phyloP scores from a whole-genome alignment of 1,140 invertebrate species.

The Wiebesia pumilae region DNA sequence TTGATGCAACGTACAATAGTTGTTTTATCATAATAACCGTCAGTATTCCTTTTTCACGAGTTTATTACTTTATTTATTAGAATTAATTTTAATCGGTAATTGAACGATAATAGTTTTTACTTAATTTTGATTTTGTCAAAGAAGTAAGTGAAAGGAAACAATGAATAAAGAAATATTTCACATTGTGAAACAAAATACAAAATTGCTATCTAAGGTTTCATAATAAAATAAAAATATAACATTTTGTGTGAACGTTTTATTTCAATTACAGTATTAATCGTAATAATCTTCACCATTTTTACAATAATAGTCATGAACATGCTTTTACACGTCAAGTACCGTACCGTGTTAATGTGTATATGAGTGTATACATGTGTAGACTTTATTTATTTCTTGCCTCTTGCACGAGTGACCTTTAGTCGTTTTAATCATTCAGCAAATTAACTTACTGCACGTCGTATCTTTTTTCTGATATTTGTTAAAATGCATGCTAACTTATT shows the following conservation, averaged over 20 bases:
- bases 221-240: neutral
- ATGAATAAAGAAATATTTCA: no score
- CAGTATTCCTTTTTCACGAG: neutral
- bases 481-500: slow-evolving; percentile 46
- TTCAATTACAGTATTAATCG: slow-evolving; percentile 67
- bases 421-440: slow-evolving; percentile 44
- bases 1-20: neutral
- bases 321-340: slow-evolving; percentile 40
- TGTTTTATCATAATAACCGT: neutral
- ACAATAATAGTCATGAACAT: slow-evolving; percentile 64
- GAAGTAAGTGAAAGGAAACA: no score
- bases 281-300: slow-evolving; percentile 62
- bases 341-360: slow-evolving; percentile 34
- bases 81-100: no score
- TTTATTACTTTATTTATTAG: neutral
- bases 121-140: neutral
- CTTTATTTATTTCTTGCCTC: slow-evolving; percentile 43
- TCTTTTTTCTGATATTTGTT: neutral
- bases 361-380: slow-evolving; percentile 24
- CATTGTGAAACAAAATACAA: no score
- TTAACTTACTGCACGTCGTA: slow-evolving; percentile 21
- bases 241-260: slow-evolving; percentile 69
- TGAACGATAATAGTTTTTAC: neutral
- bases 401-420: slow-evolving; percentile 57
- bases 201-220: neutral